These are phyloP conservation scores for Drosophila kepulauana DNA, from an alignment of 1,140 invertebrate species.

Conservation along the genomic window DNA sequence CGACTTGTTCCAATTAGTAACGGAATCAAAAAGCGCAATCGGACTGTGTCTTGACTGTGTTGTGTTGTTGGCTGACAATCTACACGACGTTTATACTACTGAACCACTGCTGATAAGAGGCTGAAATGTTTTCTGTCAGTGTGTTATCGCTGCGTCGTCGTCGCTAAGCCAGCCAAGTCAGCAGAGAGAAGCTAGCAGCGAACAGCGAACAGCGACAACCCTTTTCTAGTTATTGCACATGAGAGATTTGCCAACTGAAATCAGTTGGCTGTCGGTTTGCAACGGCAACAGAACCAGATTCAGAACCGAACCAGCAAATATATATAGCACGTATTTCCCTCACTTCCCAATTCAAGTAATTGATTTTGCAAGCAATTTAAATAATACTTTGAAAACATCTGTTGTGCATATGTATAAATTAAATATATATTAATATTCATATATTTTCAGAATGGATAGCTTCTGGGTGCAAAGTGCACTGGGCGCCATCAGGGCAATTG, in stretches of 20 bases:
- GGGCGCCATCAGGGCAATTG: slow-evolving; percentile 90
- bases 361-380: slow-evolving; percentile 37
- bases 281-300: slow-evolving; percentile 36
- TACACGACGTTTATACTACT: slow-evolving; percentile 8
- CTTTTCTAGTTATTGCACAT: slow-evolving; percentile 50
- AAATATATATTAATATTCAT: neutral
- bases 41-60: slow-evolving; percentile 3
- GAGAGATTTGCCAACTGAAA: slow-evolving; percentile 66
- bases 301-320: neutral
- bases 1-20: slow-evolving; percentile 8
- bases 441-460: slow-evolving; percentile 89
- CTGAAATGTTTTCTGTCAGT: slow-evolving; percentile 10
- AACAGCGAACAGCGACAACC: slow-evolving; percentile 21
- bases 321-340: neutral
- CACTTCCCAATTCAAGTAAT: neutral
- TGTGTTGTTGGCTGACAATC: neutral
- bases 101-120: slow-evolving; percentile 29
- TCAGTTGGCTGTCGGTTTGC: slow-evolving; percentile 69
- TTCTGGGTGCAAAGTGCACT: slow-evolving; percentile 91
- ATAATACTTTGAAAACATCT: neutral
- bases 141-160: slow-evolving; percentile 24
- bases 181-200: too few relatives aligned
- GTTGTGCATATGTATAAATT: too few relatives aligned
- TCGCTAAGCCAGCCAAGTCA: neutral
- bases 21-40: too few relatives aligned